Evolutionary conservation across 2,113 vertebrate genomes (phyloP).

Genomic region (Mionectes macconnelli): DNA sequence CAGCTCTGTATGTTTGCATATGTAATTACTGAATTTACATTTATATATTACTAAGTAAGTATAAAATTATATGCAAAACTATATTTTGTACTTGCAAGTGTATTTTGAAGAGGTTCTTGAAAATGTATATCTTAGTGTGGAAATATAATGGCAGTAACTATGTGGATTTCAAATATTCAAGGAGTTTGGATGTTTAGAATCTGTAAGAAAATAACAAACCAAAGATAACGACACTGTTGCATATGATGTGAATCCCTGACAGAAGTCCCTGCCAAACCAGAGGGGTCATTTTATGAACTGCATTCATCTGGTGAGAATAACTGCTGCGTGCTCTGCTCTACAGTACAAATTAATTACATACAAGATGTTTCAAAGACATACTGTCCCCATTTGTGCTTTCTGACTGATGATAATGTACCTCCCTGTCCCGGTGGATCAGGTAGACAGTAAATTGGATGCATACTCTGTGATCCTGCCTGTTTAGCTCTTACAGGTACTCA

Average conservation of each 20-base stretch:
- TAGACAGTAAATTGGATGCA: not conserved
- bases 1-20: not conserved
- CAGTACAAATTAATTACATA: not conserved
- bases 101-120: not conserved
- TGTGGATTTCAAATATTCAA: not conserved
- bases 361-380: not conserved
- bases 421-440: not conserved
- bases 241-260: not conserved
- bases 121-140: not conserved
- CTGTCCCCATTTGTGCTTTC: not conserved
- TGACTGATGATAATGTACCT: not conserved
- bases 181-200: not conserved
- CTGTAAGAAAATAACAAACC: not conserved
- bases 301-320: not conserved
- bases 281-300: not conserved
- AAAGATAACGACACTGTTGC: fast-evolving
- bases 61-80: not conserved
- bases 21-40: not conserved
- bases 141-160: not conserved
- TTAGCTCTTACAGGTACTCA: not conserved
- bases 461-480: not conserved
- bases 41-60: not conserved
- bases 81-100: not conserved
- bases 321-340: not conserved
- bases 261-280: fast-evolving